Percentiles rank a stretch among this genome's conserved stretches.
Evolutionary conservation across 35 echinoderm and acorn worm species (phyloP).

Genomic region (Diadema setosum): DNA sequence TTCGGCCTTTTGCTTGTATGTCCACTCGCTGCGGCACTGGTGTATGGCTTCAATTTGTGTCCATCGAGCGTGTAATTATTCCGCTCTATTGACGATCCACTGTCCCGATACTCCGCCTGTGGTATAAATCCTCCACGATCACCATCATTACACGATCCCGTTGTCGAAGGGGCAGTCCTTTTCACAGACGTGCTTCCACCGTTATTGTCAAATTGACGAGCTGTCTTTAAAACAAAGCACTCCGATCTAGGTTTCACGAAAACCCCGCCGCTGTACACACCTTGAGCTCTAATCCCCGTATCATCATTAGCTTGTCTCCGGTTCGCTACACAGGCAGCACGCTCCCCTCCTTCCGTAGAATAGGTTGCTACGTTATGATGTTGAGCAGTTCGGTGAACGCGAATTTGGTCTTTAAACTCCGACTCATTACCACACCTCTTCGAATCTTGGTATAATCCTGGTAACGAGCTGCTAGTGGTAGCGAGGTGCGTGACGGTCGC

Average conservation of each 20-base stretch:
- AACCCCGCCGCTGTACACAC: conserved; percentile 10
- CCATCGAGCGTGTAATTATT: neutral
- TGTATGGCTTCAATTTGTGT: neutral
- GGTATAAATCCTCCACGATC: neutral
- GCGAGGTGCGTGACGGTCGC: neutral
- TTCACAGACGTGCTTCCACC: neutral
- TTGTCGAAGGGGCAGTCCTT: neutral
- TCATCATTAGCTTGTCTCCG: neutral
- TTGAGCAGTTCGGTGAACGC: neutral
- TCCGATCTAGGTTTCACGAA: neutral
- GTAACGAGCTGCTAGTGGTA: neutral
- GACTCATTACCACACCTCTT: neutral
- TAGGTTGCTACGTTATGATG: neutral
- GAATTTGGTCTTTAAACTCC: neutral
- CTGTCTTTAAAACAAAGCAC: conserved; percentile 5
- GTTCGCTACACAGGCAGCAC: neutral
- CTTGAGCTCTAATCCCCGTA: conserved; percentile 10
- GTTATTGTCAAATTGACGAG: conserved; percentile 3
- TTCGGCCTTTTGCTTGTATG: neutral
- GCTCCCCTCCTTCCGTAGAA: neutral
- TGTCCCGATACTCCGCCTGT: neutral
- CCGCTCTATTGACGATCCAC: neutral
- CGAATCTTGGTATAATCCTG: neutral
- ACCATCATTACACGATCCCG: neutral
- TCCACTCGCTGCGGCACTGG: neutral